phyloP scores from a whole-genome alignment of 1,140 invertebrate genomes.

The Heliconius hermathena region DNA sequence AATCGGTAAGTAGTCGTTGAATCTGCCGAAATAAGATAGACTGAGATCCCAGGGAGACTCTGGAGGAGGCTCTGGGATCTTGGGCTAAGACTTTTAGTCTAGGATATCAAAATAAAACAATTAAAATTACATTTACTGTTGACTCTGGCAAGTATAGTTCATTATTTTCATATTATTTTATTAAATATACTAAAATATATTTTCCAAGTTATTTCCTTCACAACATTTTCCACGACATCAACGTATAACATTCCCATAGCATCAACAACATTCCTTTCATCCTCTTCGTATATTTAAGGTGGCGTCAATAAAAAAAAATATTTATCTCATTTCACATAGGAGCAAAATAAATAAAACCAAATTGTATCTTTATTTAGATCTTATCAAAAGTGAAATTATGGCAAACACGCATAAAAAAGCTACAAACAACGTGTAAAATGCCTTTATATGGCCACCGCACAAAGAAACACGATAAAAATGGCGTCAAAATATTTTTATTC shows the following conservation, averaged over 20 bases:
- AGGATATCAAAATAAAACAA: no score
- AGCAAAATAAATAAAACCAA: neutral
- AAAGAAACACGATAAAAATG: constrained; percentile 58
- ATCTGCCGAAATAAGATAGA: no score
- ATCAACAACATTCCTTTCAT: neutral
- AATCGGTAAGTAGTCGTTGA: no score
- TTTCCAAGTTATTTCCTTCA: neutral
- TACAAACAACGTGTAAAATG: constrained; percentile 37
- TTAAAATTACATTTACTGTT: no score
- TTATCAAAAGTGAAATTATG: constrained; percentile 19
- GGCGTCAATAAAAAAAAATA: neutral
- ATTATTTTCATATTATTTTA: no score
- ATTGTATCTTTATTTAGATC: constrained; percentile 16
- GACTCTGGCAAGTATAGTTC: no score
- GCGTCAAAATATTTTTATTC: constrained; percentile 74
- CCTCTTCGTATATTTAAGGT: neutral
- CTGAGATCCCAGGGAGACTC: no score
- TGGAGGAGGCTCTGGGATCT: no score
- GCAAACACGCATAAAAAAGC: constrained; percentile 30
- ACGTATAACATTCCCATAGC: neutral
- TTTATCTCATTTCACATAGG: neutral
- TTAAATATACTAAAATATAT: neutral
- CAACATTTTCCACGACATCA: neutral
- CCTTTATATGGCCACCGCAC: constrained; percentile 54
- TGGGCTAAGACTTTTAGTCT: no score